These are phyloP conservation scores for Megalops cyprinoides DNA, from an alignment of 2,797 vertebrate genomes.

Conservation along the genomic window DNA sequence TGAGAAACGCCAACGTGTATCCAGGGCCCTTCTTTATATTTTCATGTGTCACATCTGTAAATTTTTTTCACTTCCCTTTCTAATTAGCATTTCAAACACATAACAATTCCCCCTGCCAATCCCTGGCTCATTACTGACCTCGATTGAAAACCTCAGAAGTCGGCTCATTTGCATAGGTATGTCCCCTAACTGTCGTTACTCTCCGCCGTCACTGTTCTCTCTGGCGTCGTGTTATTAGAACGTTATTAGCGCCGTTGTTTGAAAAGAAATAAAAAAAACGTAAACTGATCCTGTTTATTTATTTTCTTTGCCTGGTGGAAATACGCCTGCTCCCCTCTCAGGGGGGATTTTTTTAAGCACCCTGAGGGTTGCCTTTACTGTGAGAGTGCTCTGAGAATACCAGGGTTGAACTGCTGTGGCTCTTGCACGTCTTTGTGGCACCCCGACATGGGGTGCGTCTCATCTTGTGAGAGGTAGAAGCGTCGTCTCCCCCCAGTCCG, in stretches of 20 bases:
- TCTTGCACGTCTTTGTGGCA: slow-evolving; percentile 5
- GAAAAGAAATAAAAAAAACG: slow-evolving; percentile 50
- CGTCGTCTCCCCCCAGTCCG: slow-evolving; percentile 4
- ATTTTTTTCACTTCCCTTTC: slow-evolving; percentile 62
- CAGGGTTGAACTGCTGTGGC: not conserved
- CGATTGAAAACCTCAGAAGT: slow-evolving; percentile 57
- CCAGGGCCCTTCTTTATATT: slow-evolving; percentile 51
- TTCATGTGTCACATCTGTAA: slow-evolving; percentile 62
- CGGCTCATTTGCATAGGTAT: slow-evolving; percentile 69
- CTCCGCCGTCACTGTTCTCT: slow-evolving; percentile 50
- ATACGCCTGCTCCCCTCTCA: slow-evolving; percentile 6
- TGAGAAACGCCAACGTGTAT: slow-evolving; percentile 35
- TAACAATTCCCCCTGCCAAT: slow-evolving; percentile 65
- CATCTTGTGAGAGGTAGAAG: slow-evolving; percentile 35
- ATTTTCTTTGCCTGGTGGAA: slow-evolving; percentile 31
- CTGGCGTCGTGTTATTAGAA: slow-evolving; percentile 57
- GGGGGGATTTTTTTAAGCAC: not conserved
- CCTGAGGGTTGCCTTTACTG: slow-evolving; percentile 3
- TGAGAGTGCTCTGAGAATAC: not conserved
- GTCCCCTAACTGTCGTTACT: slow-evolving; percentile 43
- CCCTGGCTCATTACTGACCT: slow-evolving; percentile 69
- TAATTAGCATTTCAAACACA: slow-evolving; percentile 79
- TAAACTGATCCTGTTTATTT: slow-evolving; percentile 28
- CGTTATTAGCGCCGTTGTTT: slow-evolving; percentile 47
- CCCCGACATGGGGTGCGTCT: slow-evolving; percentile 29